These are phyloP conservation scores for Perca flavescens DNA, from an alignment of 2,113 vertebrate genomes.

Conservation along the genomic window DNA sequence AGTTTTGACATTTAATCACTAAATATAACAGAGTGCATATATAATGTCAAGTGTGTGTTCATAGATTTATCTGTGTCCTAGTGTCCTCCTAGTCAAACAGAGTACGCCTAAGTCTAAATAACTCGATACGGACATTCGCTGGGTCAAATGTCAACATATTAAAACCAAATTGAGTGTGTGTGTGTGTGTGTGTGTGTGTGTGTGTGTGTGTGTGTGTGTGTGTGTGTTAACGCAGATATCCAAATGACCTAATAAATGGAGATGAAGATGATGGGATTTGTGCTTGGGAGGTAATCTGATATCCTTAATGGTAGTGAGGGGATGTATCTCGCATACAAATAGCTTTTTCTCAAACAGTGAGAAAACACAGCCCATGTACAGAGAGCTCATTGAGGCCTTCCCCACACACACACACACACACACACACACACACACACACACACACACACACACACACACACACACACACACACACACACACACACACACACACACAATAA, in stretches of 20 bases:
- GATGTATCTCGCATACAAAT: conserved; percentile 68
- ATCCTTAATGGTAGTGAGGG: conserved; percentile 56
- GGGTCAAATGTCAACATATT: conserved; percentile 72
- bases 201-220: conserved; percentile 17
- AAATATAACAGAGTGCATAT: conserved; percentile 55
- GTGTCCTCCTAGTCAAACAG: conserved; percentile 23
- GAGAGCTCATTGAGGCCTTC: background rate
- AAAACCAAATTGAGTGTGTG: conserved; percentile 39
- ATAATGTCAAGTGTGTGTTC: conserved; percentile 65
- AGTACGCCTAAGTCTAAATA: conserved; percentile 34
- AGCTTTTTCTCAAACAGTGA: conserved; percentile 53
- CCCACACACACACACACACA: background rate
- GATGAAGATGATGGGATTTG: conserved; percentile 72
- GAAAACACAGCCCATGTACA: conserved; percentile 25
- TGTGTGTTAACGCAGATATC: conserved; percentile 31
- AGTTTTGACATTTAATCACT: conserved; percentile 74
- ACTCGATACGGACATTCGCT: conserved; percentile 20
- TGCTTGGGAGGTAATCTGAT: conserved; percentile 63
- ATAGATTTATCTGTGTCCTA: conserved; percentile 48
- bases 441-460: conserved; percentile 3
- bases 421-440: conserved; percentile 5
- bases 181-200: conserved; percentile 1
- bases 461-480: background rate
- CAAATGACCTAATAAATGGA: conserved; percentile 73
- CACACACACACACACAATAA: conserved; percentile 30